Evolutionary conservation across 2,113 vertebrate species (phyloP).

Genomic region (Notothenia coriiceps): DNA sequence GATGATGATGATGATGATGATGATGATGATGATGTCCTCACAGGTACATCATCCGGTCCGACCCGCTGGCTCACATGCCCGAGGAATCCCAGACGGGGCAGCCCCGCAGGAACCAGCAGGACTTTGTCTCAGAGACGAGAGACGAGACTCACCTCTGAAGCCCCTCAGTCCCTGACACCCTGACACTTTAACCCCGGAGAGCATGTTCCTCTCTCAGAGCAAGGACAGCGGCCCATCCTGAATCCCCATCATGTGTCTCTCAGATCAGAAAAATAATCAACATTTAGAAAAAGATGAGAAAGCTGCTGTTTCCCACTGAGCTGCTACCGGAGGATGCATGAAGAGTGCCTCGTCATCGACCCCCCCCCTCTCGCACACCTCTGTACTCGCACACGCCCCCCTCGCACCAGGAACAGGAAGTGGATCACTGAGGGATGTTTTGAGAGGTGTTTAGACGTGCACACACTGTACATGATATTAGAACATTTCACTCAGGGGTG

Average conservation of each 20-base stretch:
- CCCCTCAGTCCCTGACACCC: conserved; percentile 19
- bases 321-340: conserved; percentile 78
- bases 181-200: conserved; percentile 45
- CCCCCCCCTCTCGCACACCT: conserved; percentile 10
- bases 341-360: conserved; percentile 73
- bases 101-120: conserved; percentile 84
- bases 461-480: conserved; percentile 3
- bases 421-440: neutral
- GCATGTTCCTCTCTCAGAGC: conserved; percentile 11
- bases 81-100: conserved; percentile 81
- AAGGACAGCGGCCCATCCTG: neutral
- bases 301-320: conserved; percentile 42
- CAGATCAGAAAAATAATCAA: conserved; percentile 18
- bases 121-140: conserved; percentile 86
- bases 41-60: conserved; percentile 96
- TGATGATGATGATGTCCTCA: neutral
- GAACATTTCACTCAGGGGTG: neutral
- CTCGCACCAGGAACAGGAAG: conserved; percentile 5
- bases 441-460: neutral
- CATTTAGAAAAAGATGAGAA: neutral
- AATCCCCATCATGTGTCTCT: conserved; percentile 49
- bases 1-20: neutral
- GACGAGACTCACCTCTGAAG: conserved; percentile 90
- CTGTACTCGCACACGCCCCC: conserved; percentile 16
- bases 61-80: conserved; percentile 92